These are phyloP conservation scores for Castor canadensis DNA, from an alignment of 2,113 vertebrate species.

Conservation along the genomic window DNA sequence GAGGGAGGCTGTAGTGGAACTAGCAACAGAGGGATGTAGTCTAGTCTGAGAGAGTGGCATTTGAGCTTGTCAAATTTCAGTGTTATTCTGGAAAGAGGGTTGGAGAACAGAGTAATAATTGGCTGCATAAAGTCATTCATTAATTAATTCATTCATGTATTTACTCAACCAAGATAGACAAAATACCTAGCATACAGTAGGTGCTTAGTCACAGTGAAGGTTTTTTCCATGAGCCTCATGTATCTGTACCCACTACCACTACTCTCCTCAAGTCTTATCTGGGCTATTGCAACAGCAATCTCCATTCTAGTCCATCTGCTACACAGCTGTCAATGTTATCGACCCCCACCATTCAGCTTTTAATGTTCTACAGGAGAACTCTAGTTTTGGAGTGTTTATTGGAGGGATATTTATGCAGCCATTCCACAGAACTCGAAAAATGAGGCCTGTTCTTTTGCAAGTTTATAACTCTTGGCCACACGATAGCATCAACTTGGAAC, in stretches of 20 bases:
- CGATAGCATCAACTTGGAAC: conserved; percentile 8
- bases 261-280: background rate
- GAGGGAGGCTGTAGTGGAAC: background rate
- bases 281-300: background rate
- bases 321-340: background rate
- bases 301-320: background rate
- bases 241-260: background rate
- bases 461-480: background rate
- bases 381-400: background rate
- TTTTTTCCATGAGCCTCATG: background rate
- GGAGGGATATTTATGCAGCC: conserved; percentile 11
- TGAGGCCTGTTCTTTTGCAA: background rate
- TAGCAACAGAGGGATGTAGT: background rate
- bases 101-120: background rate
- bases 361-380: background rate
- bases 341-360: background rate
- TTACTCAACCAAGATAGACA: background rate
- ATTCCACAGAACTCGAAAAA: conserved; percentile 21
- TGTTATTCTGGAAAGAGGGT: background rate
- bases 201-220: background rate
- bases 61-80: background rate
- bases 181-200: background rate
- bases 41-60: background rate
- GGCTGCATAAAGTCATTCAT: background rate
- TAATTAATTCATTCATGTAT: background rate